These are phyloP conservation scores for Maniola hyperantus DNA, from an alignment of 2,888 invertebrate species.

Conservation along the genomic window DNA sequence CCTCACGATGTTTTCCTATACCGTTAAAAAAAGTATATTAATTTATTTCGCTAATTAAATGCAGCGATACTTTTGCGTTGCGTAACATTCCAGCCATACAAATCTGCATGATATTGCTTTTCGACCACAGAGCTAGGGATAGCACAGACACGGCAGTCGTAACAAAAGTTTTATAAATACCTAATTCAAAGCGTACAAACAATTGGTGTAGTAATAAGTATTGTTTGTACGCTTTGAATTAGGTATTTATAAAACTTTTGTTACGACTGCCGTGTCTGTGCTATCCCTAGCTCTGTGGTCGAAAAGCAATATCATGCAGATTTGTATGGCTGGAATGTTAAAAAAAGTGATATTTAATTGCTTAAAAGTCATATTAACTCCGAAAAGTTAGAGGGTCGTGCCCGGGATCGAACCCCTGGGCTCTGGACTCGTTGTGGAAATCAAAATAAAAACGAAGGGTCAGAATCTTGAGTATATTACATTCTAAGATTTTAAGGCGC, in stretches of 20 bases:
- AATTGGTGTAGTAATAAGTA: neutral
- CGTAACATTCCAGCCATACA: neutral
- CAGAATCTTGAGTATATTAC: neutral
- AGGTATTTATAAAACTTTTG: neutral
- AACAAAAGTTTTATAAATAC: neutral
- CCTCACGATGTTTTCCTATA: no score
- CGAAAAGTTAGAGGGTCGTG: no score
- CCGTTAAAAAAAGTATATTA: slow-evolving; percentile 35
- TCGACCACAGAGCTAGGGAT: neutral
- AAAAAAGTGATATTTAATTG: no score
- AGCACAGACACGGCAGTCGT: neutral
- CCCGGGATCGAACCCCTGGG: no score
- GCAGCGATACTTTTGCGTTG: slow-evolving; percentile 9
- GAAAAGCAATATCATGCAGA: slow-evolving; percentile 11
- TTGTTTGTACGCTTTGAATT: neutral
- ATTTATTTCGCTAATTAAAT: slow-evolving; percentile 32
- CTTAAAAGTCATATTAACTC: no score
- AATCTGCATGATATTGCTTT: slow-evolving; percentile 15
- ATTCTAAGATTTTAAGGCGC: neutral
- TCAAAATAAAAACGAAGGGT: neutral
- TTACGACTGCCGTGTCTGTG: neutral
- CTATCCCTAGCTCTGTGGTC: neutral
- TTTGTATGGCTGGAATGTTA: neutral
- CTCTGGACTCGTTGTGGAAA: no score
- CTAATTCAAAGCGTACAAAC: neutral